Evolutionary conservation across 1,140 invertebrate species (phyloP).

Genomic region (Drosophila dunni): DNA sequence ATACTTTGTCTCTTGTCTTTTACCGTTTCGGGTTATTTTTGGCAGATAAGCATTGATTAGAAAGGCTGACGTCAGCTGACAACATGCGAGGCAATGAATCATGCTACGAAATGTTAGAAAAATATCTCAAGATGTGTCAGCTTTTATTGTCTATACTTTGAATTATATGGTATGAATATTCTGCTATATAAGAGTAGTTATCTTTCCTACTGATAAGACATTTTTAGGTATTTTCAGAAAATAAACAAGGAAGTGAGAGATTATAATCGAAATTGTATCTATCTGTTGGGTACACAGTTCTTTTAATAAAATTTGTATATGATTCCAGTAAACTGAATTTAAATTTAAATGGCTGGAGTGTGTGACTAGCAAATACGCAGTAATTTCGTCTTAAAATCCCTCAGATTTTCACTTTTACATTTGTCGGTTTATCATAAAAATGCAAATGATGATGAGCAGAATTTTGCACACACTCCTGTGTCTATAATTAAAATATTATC

Average conservation of each 20-base stretch:
- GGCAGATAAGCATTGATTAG: slow-evolving; percentile 14
- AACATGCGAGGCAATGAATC: slow-evolving; percentile 9
- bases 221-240: no score
- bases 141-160: not conserved
- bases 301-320: no score
- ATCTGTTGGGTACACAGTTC: no score
- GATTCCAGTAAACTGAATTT: no score
- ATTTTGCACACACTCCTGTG: not conserved
- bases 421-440: not conserved
- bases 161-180: not conserved
- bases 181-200: no score
- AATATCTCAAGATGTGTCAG: slow-evolving; percentile 5
- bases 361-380: not conserved
- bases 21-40: not conserved
- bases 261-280: no score
- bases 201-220: no score
- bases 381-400: not conserved
- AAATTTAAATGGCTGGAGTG: no score
- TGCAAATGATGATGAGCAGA: not conserved
- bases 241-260: no score
- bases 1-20: slow-evolving; percentile 8
- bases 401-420: not conserved
- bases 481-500: slow-evolving; percentile 70
- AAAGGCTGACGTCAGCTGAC: slow-evolving; percentile 1
- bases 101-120: not conserved